phyloP scores from a whole-genome alignment of 2,888 invertebrate species.

The Linnaemya vulpina region DNA sequence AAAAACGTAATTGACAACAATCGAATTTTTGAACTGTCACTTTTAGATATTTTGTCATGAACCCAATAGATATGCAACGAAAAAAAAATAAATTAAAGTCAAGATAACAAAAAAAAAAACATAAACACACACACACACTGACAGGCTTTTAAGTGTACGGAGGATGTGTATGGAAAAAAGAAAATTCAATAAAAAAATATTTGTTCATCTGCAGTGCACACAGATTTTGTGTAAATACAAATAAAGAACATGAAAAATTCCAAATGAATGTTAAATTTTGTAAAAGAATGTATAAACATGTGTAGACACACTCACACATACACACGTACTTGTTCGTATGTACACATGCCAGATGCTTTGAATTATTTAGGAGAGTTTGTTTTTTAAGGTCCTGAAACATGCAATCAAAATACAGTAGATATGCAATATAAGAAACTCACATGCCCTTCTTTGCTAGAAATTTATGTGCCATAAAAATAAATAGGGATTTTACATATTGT shows the following conservation, averaged over 20 bases:
- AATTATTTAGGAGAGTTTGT: too few relatives aligned
- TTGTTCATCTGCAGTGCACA: constrained; percentile 15
- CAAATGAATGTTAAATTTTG: background rate
- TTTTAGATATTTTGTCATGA: constrained; percentile 65
- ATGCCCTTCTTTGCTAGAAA: too few relatives aligned
- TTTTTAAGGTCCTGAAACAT: background rate
- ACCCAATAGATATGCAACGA: constrained; percentile 40
- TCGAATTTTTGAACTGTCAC: constrained; percentile 61
- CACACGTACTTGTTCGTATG: too few relatives aligned
- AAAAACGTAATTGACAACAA: constrained; percentile 61
- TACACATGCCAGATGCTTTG: too few relatives aligned
- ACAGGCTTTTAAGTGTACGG: too few relatives aligned
- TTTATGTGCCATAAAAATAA: too few relatives aligned
- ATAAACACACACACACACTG: too few relatives aligned
- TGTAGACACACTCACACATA: too few relatives aligned
- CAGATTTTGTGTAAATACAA: constrained; percentile 30
- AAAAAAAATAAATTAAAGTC: background rate
- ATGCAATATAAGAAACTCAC: too few relatives aligned
- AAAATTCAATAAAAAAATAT: constrained; percentile 32
- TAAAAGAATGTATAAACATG: background rate
- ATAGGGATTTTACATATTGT: too few relatives aligned
- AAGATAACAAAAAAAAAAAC: background rate
- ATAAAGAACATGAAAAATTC: background rate
- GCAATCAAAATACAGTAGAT: background rate
- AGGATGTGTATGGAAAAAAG: constrained; percentile 7